Percentiles rank a stretch among this genome's conserved stretches.
Conservation (phyloP, 2,113 vertebrate genomes). For the Saguinus midas region DNA sequence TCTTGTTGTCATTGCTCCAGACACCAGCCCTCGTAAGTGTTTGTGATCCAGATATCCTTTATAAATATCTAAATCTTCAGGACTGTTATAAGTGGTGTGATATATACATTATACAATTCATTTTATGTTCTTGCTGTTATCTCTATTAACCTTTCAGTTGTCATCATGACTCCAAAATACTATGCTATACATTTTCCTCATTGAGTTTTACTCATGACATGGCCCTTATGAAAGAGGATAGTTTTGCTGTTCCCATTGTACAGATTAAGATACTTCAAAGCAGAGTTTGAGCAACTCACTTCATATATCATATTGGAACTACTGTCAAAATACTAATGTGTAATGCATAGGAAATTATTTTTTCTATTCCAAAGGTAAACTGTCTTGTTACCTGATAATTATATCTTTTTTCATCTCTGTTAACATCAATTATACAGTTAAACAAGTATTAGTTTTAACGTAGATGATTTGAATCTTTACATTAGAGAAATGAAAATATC, state of each 20-base stretch:
- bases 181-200: not conserved
- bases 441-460: not conserved
- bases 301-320: not conserved
- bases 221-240: not conserved
- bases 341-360: not conserved
- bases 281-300: not conserved
- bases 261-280: not conserved
- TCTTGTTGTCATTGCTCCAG: constrained; percentile 91
- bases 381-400: not conserved
- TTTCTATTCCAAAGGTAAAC: not conserved
- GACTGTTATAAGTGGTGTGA: not conserved
- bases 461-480: not conserved
- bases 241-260: not conserved
- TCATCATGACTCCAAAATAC: not conserved
- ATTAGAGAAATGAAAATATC: constrained; percentile 9
- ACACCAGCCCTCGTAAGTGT: constrained; percentile 95
- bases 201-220: not conserved
- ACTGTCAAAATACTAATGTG: not conserved
- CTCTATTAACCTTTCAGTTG: not conserved
- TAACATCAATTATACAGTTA: not conserved
- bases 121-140: not conserved
- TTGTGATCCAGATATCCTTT: not conserved
- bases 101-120: not conserved
- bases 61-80: not conserved
- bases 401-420: not conserved